Evolutionary conservation across 1,140 invertebrate genomes (phyloP), one percentile per base, ranked within the genome.

Genomic region (Pararge aegeria): DNA sequence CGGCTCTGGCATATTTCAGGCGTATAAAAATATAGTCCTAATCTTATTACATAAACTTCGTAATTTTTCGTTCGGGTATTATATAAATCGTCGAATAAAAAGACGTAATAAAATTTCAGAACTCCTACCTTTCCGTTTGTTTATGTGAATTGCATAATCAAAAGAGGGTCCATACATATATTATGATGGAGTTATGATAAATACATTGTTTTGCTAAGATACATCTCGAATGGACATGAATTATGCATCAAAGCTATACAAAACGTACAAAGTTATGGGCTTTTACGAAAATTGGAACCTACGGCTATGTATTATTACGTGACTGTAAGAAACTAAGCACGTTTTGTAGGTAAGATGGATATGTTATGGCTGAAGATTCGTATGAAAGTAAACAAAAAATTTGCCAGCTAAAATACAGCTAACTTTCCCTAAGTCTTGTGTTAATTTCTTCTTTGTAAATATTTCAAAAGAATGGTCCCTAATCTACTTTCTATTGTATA

Each of bases 241-340:
- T 81, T 75, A 81, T 78, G 63, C 68, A 81, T 73, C 61, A 69
- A 67, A 69, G 53, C 68, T 62, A 70, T 72, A 73, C 64, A 64
- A 64, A 66, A 56, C 56, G 61, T 64, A 70, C 44, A 51, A 57
- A 70, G 68, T 75, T 72, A 68, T 69, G 50, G 61, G 75, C 78
- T 80, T 77, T 80, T 70, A 80, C 67, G 64, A 50, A 76, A 69
- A 80, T 80, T 80, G 72, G 74, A 78, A 72, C 56, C 50, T 67
- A 61, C 56, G 30, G 56, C 40, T 64, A 64, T 56, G 68, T 70
- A 70, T 72, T 68, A 69, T 58, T 58, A 51, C 46, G 29, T 37
- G 27, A 27, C 15, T 52, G 34, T 38, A 18, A 20, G 42, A 20
- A 34, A 34, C 30, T n/a, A 27, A 12, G 10, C n/a, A 34, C 30